Percentiles rank a stretch among this genome's conserved stretches.
Conservation (phyloP, 2,113 vertebrate species). For the Macquaria australasica region DNA sequence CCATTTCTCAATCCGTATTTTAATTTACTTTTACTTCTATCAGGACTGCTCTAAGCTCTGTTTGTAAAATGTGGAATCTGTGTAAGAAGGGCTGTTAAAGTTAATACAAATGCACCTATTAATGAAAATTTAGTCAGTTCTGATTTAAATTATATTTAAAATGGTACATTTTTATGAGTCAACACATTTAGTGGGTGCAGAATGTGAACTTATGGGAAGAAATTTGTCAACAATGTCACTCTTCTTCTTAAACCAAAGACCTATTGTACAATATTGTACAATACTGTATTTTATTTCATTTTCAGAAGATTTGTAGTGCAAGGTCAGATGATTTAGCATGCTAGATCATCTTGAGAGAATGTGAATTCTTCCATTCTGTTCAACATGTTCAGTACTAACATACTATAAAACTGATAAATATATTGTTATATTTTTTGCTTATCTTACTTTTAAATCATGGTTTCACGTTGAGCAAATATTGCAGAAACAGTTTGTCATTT, state of each 20-base stretch:
- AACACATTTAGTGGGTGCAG: neutral
- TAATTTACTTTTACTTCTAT: conserved; percentile 22
- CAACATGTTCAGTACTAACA: neutral
- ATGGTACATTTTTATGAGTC: neutral
- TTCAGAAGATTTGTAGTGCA: neutral
- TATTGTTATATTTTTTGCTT: neutral
- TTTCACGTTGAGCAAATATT: conserved; percentile 19
- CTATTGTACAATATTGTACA: too few relatives aligned
- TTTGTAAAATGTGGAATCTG: conserved; percentile 16
- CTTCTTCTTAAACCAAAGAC: conserved; percentile 3
- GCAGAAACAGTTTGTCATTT: conserved; percentile 1
- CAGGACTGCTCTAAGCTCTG: neutral
- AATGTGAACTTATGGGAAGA: neutral
- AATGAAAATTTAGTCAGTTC: conserved; percentile 12
- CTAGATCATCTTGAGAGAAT: neutral
- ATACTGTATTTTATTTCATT: neutral
- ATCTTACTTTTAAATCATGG: neutral
- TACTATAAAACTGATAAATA: neutral
- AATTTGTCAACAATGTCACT: neutral
- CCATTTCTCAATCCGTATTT: conserved; percentile 40
- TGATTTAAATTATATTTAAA: neutral
- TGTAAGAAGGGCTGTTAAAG: neutral
- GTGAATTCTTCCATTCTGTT: neutral
- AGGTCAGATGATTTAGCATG: conserved; percentile 11
- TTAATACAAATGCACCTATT: conserved; percentile 26